Evolutionary conservation across 2,113 vertebrate species (phyloP), one percentile per base, ranked within the genome.

Genomic region (Rhea pennata): DNA sequence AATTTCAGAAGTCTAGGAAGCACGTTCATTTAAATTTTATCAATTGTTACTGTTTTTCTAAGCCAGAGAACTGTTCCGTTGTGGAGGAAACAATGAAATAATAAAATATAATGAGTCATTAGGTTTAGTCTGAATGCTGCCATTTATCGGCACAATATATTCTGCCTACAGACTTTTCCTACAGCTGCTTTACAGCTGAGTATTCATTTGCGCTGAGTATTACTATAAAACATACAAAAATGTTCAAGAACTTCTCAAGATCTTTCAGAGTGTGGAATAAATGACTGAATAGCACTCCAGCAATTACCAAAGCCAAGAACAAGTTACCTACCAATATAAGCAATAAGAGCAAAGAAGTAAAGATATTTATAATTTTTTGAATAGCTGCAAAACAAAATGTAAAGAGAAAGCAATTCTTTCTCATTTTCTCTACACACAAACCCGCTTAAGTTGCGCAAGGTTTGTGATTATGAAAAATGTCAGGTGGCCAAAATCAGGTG

Each of bases 1-100:
- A 93, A 80, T 83, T 77, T 36, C 74, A 84, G 44, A 51, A 67
- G 53, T 31, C 70, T 87, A 39, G 69, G 71, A 90, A 95, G 42
- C 5, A 13, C 1, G 5, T 84, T 91, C 61, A 65, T 48, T 77
- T 93, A 76, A 64, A 88, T 90, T 87, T 76, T 91, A 80, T 58
- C 58, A 53, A 51, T 4, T n/a, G 8, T 54, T 90, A 81, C 73
- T 95, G 91, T 69, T 79, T 84, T 96, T 50, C 71, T 88, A 96
- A 75, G 67, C 66, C 69, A 83, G 33, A 83, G 40, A 90, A 29
- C 75, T 53, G n/a, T 82, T 93, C 39, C 83, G 85, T 87, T 84
- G 48, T 65, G 46, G 84, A 89, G 21, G 81, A 92, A 85, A 72
- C 66, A 96, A 85, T 58, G 61, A 90, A 84, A 94, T 78, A 83